Base-by-base conservation (phyloP, 1,140 invertebrate genomes). In the Drosophila sturtevanti region DNA sequence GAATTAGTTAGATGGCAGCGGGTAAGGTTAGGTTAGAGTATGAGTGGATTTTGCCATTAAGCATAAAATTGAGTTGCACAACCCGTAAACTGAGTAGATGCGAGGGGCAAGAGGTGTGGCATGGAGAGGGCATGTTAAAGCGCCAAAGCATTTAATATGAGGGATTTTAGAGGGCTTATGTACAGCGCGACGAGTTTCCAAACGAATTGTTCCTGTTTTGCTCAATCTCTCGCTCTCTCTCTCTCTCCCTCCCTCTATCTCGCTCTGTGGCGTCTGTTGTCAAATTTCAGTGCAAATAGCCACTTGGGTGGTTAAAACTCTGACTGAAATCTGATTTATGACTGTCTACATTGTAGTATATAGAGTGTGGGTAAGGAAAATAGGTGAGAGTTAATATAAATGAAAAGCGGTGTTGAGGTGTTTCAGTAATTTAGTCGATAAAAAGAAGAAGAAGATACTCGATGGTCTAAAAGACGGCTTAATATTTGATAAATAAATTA, bases 1-100 rank as follows among this genome's bases (percentile, higher is more conserved):
- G 73, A 65, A 81, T 81, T 81, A 81, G 68, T 69, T 60, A 48
- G 41, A 48, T 21, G 41, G 18, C 27, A 24, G 24, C 10, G n/a
- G 14, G 18, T 35, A 12, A 48, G 11, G 34, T 35, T 35, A 35
- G 41, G 14, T 44, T 48, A 48, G 41, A 18, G 62, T 24, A 14
- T n/a, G 27, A 31, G 62, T 34, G 78, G 21, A 44, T 41, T 37
- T 62, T 35, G 14, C 51, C 64, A 77, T 77, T 77, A 72, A 77
- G 77, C 78, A 75, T 65, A 60, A 72, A 81, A 81, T 81, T 81
- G 72, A 77, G 79, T 81, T 73, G 79, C 74, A 77, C 62, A 65
- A 63, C 38, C 51, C 34, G 34, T 41, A 52, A 38, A 37, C 22
- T 61, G 21, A 14, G 34, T 11, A 31, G 16, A 14, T 12, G 34